phyloP scores from a whole-genome alignment of 2,113 vertebrate genomes.

The Xerus inauris region DNA sequence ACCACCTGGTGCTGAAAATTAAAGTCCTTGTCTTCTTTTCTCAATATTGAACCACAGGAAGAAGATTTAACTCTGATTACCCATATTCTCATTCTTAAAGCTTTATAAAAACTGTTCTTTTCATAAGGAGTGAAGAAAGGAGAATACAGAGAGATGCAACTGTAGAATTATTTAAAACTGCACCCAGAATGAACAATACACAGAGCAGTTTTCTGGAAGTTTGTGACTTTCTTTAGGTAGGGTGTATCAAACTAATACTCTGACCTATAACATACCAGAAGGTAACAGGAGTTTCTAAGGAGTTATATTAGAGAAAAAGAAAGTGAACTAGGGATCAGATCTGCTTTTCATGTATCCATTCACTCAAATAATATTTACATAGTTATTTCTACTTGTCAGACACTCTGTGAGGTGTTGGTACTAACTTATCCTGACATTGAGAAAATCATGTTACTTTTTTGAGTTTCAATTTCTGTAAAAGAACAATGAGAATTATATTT shows the following conservation, averaged over 20 bases:
- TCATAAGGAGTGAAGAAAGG: background rate
- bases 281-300: background rate
- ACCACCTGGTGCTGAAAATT: background rate
- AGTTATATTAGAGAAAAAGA: background rate
- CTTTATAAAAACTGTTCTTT: background rate
- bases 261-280: background rate
- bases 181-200: background rate
- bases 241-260: background rate
- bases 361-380: background rate
- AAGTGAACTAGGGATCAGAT: background rate
- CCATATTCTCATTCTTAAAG: background rate
- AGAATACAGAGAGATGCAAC: background rate
- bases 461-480: constrained; percentile 5
- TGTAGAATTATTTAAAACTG: background rate
- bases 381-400: background rate
- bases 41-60: background rate
- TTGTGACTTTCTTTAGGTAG: background rate
- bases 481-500: background rate
- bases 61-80: background rate
- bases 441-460: background rate
- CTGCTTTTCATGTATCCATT: background rate
- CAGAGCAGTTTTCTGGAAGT: background rate
- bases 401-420: background rate
- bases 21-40: constrained; percentile 14
- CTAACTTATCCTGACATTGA: background rate